Conservation (phyloP, 2,113 vertebrate genomes). For the Pantherophis guttatus region DNA sequence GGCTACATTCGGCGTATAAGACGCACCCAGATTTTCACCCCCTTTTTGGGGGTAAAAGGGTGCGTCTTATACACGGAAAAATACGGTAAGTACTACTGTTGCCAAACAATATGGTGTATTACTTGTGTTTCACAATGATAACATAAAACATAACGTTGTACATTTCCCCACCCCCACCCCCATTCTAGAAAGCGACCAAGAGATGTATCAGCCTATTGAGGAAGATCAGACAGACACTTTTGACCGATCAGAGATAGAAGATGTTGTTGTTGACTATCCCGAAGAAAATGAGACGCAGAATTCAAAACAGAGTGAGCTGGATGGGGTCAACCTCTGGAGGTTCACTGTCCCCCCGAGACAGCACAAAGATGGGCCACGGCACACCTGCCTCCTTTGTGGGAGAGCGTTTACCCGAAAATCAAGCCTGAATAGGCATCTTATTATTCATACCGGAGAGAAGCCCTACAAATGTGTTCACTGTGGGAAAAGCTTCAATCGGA, state of each 20-base stretch:
- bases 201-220: neutral
- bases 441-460: constrained; percentile 66
- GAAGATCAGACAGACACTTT: neutral
- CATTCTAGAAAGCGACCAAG: neutral
- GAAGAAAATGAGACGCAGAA: neutral
- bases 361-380: neutral
- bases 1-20: no score
- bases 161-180: neutral
- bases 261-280: neutral
- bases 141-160: neutral
- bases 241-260: neutral
- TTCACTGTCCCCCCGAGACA: neutral
- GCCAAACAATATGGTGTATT: neutral
- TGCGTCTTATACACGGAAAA: no score
- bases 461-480: constrained; percentile 79
- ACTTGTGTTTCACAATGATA: neutral
- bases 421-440: constrained; percentile 57
- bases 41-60: no score
- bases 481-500: constrained; percentile 79
- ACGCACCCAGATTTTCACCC: no score
- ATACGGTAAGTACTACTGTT: neutral
- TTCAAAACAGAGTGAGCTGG: neutral
- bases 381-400: constrained; percentile 31
- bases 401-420: constrained; percentile 57
- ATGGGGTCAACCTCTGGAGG: neutral